Evolutionary conservation across 2,113 vertebrate genomes (phyloP).

Genomic region (Heterochromis multidens): DNA sequence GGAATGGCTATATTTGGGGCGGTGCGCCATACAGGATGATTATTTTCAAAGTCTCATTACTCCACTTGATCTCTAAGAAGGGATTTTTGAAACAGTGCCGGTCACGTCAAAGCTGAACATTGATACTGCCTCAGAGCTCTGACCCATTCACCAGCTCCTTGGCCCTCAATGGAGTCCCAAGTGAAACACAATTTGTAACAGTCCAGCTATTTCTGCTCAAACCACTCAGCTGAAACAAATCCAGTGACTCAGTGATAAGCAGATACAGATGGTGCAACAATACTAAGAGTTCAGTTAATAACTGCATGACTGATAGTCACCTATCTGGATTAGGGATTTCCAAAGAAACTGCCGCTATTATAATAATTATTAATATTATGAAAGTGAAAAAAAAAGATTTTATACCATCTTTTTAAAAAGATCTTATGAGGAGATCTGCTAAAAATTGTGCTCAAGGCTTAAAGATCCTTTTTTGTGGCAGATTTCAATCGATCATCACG

Average conservation of each 20-base stretch:
- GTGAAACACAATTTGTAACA: conserved; percentile 70
- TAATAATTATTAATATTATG: neutral
- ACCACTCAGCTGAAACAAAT: conserved; percentile 72
- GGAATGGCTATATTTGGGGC: neutral
- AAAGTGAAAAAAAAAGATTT: neutral
- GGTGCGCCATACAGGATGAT: neutral
- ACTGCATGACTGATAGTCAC: neutral
- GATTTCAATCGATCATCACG: conserved; percentile 18
- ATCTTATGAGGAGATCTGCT: neutral
- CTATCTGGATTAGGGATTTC: neutral
- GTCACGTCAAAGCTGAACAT: neutral
- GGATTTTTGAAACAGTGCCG: neutral
- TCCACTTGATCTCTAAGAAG: neutral
- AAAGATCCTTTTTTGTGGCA: neutral
- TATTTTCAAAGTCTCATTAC: neutral
- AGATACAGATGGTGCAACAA: conserved; percentile 43
- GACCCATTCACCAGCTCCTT: conserved; percentile 59
- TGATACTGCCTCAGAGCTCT: conserved; percentile 3
- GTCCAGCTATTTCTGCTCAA: conserved; percentile 64
- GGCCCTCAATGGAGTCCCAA: conserved; percentile 61
- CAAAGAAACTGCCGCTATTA: neutral
- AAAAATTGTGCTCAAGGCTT: neutral
- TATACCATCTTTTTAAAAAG: neutral
- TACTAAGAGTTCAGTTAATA: neutral
- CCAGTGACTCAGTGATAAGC: conserved; percentile 42